A percentile compares a stretch with the other conserved stretches of the same genome.
Conservation (phyloP, 2,113 vertebrate genomes). For the Tichodroma muraria region DNA sequence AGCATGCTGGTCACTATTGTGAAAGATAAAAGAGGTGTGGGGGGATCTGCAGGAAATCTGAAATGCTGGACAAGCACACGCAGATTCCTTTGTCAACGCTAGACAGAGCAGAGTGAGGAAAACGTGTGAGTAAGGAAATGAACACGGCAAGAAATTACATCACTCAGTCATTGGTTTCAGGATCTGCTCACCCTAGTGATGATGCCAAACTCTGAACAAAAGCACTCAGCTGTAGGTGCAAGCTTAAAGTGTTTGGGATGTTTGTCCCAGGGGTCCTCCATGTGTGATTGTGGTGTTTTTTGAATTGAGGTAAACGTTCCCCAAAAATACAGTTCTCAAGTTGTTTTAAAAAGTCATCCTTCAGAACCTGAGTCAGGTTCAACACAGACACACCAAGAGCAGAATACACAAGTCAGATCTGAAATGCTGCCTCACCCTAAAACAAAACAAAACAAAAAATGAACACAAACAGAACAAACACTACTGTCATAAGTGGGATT, state of each 20-base stretch:
- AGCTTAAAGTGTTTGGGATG: neutral
- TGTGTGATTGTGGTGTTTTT: neutral
- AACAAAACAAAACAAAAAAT: neutral
- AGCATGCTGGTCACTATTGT: accelerated
- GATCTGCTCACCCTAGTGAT: accelerated
- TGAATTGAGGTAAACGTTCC: neutral
- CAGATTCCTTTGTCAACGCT: neutral
- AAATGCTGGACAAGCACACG: neutral
- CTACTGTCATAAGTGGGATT: neutral
- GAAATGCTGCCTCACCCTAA: neutral
- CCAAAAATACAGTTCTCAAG: neutral
- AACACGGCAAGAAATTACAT: neutral
- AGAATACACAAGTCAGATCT: neutral
- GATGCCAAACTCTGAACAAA: neutral
- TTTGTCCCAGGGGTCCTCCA: neutral
- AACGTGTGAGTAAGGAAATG: neutral
- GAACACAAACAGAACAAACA: too few species aligned
- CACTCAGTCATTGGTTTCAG: neutral
- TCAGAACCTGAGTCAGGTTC: neutral
- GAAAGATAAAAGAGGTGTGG: neutral
- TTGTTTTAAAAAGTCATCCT: neutral
- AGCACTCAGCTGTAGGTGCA: neutral
- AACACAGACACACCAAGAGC: neutral
- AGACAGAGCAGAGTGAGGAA: neutral
- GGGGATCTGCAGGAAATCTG: neutral